Evolutionary conservation across 2,797 vertebrate genomes (phyloP).

Genomic region (Macropus fuliginosus): DNA sequence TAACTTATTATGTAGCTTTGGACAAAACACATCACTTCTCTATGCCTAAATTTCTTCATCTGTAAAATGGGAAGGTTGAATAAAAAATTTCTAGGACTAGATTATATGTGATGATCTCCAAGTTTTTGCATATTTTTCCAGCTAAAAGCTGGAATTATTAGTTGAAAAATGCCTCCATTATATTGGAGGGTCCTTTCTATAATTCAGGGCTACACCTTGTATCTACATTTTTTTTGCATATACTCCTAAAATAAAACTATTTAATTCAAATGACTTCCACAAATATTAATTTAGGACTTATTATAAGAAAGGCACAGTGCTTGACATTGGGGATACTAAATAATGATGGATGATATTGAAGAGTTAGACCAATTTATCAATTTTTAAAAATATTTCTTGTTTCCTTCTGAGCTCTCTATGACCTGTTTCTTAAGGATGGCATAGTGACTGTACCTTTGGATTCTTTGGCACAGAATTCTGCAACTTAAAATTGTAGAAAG

Average conservation of each 20-base stretch:
- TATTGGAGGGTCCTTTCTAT: not conserved
- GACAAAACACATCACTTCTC: not conserved
- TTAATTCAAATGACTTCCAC: not conserved
- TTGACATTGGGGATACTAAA: not conserved
- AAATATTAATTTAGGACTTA: not conserved
- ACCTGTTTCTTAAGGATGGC: not conserved
- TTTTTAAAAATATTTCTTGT: not conserved
- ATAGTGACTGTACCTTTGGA: not conserved
- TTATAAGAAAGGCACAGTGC: not conserved
- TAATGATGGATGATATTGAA: not conserved
- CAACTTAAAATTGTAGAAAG: not conserved
- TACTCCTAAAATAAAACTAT: not conserved
- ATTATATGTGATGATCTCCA: not conserved
- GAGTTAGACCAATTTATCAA: too few species aligned
- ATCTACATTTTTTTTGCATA: not conserved
- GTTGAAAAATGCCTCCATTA: not conserved
- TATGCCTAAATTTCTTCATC: not conserved
- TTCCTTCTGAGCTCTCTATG: not conserved
- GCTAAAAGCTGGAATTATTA: too few species aligned
- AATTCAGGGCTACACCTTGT: not conserved
- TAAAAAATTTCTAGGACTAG: not conserved
- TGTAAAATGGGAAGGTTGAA: not conserved
- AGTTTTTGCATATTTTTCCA: too few species aligned
- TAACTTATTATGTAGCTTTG: not conserved
- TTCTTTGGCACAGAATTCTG: not conserved